Base-by-base conservation (phyloP, 2,888 invertebrate species). In the Leptopterna dolabrata region DNA sequence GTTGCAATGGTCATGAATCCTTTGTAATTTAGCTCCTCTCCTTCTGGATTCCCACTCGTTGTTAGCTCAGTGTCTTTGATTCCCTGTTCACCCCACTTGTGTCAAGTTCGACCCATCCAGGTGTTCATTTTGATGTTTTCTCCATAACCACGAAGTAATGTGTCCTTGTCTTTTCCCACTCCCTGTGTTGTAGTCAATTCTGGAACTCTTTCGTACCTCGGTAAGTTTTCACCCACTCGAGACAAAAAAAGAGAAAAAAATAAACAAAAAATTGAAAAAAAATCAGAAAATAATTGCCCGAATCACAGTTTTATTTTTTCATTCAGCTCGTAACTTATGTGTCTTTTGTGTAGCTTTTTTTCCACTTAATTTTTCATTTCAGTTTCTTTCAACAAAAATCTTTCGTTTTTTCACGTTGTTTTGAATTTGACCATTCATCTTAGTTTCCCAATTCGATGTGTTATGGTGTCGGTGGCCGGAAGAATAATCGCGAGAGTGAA, bases 131-230 rank as follows among this genome's bases (percentile, higher is more conserved):
- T 55, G 29, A 51, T 78, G 76, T 85, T 27, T 85, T 24, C 85
- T 87, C 78, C 70, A 85, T 89, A 82, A 89, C 88, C 89, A 89
- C 88, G 88, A 90, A 89, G 89, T 89, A 89, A 90, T 89, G 89
- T 89, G 89, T 89, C 89, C 90, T 89, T 90, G 89, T 90, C 88
- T 89, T 89, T 90, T 90, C 89, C 89, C 89, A 90, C 89, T 90
- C 89, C 88, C 89, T 90, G 88, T 89, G 90, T 93, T 85, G 95
- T 96, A 97, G 97, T 96, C 96, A 96, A 96, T 97, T 97, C 96
- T 97, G 97, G 97, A 97, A 96, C 95, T 97, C 97, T 95, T 97
- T 97, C 96, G 96, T 96, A 95, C 97, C 97, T 95, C 96, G 97
- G 97, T 97, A 97, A 97, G 97, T 97, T 95, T 73, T 76, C 83